A percentile compares a stretch with the other conserved stretches of the same genome.
Evolutionary conservation across 2,797 vertebrate genomes (phyloP).

Genomic region (Halcyon leucocephala): DNA sequence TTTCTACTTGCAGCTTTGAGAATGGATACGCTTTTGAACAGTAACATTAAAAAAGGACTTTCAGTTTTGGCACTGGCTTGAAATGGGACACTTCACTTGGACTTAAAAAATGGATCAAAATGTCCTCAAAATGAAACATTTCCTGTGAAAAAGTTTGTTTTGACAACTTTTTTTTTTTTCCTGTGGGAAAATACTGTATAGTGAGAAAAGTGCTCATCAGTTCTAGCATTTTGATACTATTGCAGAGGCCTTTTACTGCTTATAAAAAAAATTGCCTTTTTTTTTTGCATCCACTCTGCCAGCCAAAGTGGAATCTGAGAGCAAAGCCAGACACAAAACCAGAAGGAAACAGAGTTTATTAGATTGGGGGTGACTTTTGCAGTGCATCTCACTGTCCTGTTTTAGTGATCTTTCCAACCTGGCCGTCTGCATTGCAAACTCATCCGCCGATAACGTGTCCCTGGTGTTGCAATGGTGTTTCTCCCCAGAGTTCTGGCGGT

Average conservation of each 20-base stretch:
- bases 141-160: background rate
- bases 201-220: background rate
- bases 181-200: background rate
- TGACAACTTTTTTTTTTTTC: background rate
- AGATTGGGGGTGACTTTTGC: background rate
- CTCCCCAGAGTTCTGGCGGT: background rate
- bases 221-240: conserved; percentile 15
- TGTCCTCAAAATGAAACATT: background rate
- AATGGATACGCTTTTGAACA: background rate
- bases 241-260: background rate
- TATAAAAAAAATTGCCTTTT: background rate
- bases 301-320: background rate
- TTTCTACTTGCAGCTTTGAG: background rate
- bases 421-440: background rate
- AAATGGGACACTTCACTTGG: background rate
- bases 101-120: background rate
- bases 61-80: background rate
- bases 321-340: background rate
- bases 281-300: background rate
- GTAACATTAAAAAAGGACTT: background rate
- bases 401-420: background rate
- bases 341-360: background rate
- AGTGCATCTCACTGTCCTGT: background rate
- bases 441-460: fast-evolving
- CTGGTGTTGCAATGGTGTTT: background rate